Conservation (phyloP, 2,888 invertebrate species). For the Nephrotoma flavescens region DNA sequence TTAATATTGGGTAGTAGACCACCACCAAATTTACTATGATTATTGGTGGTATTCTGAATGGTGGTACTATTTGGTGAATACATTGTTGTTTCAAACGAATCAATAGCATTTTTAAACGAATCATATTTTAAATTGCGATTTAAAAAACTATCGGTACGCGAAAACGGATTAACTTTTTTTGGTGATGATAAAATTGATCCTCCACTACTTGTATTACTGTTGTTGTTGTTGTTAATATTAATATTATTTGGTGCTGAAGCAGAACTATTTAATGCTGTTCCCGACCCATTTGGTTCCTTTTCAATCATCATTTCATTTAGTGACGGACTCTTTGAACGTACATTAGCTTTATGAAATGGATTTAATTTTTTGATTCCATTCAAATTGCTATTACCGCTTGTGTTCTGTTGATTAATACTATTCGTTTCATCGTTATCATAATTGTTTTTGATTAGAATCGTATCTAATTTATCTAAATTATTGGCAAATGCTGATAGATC, state of each 20-base stretch:
- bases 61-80: background rate
- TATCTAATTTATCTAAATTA: conserved; percentile 11
- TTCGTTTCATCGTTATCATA: background rate
- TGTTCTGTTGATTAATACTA: conserved; percentile 4
- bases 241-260: background rate
- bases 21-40: background rate
- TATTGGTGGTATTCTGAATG: background rate
- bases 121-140: conserved; percentile 3
- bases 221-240: background rate
- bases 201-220: background rate
- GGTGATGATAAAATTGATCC: background rate
- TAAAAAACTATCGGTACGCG: conserved; percentile 1
- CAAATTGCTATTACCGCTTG: conserved; percentile 3
- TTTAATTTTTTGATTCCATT: background rate
- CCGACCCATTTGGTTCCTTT: background rate
- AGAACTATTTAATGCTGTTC: background rate
- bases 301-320: background rate
- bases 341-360: background rate
- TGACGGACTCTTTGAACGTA: conserved; percentile 5
- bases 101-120: conserved; percentile 2
- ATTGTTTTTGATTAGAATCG: conserved; percentile 7
- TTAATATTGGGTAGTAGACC: background rate
- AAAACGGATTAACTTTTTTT: background rate
- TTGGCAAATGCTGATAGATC: conserved; percentile 9
- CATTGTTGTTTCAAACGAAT: background rate